Evolutionary conservation across 2,797 vertebrate species (phyloP).

Genomic region (Acropternis orthonyx): DNA sequence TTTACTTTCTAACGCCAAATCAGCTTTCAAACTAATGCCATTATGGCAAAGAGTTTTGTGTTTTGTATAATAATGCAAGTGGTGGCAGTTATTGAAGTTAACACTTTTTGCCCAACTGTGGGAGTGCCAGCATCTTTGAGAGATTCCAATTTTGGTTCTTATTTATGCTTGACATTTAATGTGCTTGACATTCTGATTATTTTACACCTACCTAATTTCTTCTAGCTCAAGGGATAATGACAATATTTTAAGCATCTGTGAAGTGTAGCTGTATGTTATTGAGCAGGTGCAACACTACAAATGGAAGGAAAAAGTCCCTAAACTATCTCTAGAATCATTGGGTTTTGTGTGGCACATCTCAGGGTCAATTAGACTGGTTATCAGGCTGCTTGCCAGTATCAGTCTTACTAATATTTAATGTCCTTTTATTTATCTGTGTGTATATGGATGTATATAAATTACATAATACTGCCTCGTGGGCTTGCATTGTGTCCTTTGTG

Average conservation of each 20-base stretch:
- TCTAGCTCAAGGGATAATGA: constrained; percentile 35
- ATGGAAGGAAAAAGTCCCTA: neutral
- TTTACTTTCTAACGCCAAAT: neutral
- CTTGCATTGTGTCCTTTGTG: neutral
- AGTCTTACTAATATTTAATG: neutral
- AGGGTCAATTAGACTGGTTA: neutral
- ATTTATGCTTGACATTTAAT: constrained; percentile 66
- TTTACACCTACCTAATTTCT: constrained; percentile 63
- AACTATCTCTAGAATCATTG: neutral
- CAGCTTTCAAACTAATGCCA: neutral
- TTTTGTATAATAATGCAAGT: neutral
- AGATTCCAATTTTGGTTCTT: constrained; percentile 51
- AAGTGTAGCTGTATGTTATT: neutral
- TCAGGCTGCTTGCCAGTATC: neutral
- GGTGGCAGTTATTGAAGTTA: constrained; percentile 36
- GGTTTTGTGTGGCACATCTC: neutral
- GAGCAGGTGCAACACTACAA: neutral
- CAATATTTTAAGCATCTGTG: constrained; percentile 58
- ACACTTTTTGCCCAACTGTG: constrained; percentile 45
- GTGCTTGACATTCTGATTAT: constrained; percentile 56
- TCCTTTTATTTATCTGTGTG: neutral
- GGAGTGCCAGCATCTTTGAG: constrained; percentile 46
- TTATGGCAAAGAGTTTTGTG: neutral
- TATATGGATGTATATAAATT: neutral
- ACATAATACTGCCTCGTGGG: neutral